phyloP scores from a whole-genome alignment of 2,113 vertebrate genomes.

The Polypterus senegalus region DNA sequence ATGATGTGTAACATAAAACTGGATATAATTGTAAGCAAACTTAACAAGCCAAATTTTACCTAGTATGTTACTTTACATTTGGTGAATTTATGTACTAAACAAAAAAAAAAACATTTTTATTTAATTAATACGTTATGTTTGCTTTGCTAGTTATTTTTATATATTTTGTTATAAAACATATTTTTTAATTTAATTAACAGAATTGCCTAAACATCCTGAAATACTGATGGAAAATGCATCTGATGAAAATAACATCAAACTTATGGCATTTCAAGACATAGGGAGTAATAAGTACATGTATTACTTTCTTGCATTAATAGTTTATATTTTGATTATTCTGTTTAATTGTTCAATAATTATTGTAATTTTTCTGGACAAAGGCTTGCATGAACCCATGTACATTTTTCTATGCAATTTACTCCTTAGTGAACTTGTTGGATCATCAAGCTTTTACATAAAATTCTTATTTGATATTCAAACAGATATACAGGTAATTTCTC shows the following conservation, averaged over 20 bases:
- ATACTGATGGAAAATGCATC: background rate
- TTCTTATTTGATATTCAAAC: background rate
- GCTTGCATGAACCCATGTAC: constrained; percentile 2
- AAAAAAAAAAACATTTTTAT: no score
- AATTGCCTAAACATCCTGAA: no score
- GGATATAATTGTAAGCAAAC: no score
- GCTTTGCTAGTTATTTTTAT: no score
- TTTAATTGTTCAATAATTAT: background rate
- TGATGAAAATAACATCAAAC: background rate
- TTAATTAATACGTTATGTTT: no score
- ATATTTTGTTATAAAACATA: no score
- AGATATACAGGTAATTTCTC: background rate
- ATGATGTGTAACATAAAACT: no score
- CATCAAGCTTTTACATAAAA: constrained; percentile 3
- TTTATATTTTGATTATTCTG: background rate
- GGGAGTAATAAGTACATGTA: background rate
- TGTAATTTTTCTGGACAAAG: background rate
- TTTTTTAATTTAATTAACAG: no score
- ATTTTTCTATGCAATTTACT: constrained; percentile 3
- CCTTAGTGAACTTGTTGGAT: background rate
- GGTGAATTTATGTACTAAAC: no score
- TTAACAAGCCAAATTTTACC: no score
- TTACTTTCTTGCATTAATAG: background rate
- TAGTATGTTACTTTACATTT: no score
- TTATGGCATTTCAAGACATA: background rate